Evolutionary conservation across 2,113 vertebrate species (phyloP), one percentile per base, ranked within the genome.

Genomic region (Nerophis ophidion): DNA sequence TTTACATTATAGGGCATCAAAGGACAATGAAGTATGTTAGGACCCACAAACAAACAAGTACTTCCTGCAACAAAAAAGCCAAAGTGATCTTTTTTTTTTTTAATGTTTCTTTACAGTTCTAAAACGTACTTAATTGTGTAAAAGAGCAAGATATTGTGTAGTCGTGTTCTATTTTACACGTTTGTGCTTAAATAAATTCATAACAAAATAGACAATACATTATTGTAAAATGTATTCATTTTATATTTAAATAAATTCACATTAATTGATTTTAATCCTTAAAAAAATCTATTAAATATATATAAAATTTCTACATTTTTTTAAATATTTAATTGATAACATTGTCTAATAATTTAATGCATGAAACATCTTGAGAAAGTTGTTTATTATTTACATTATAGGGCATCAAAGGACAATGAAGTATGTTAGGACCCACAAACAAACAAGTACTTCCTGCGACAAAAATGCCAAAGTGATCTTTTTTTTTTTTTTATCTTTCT

Each of bases 311-410:
- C n/a, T n/a, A n/a, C 19, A 26, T 26, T 26, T 3, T 26, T 26
- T 26, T 3, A 26, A 26, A 26, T 26, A 26, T 26, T 26, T 26
- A 26, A 26, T 3, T 26, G 26, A 26, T 26, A 26, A 26, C 3
- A 26, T 3, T 26, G 26, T 26, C 26, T 26, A 26, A 26, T 4
- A 26, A 26, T 26, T 26, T 26, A 26, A 26, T 26, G 26, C 26
- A 26, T 26, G 26, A 26, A 1, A 26, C n/a, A 81, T 88, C 64
- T 72, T 85, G 87, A 90, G 75, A 90, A 91, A 91, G 89, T 75
- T 51, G 70, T 84, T 71, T 82, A 87, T 86, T 90, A 89, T 91
- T 88, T 89, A 91, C 89, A 91, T 82, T 65, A 75, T 71, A 65
- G 75, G 60, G 64, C 83, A 74, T 67, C 79, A 73, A 77, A 57